Conservation (phyloP, 2,888 invertebrate species). For the Cenopis cana region DNA sequence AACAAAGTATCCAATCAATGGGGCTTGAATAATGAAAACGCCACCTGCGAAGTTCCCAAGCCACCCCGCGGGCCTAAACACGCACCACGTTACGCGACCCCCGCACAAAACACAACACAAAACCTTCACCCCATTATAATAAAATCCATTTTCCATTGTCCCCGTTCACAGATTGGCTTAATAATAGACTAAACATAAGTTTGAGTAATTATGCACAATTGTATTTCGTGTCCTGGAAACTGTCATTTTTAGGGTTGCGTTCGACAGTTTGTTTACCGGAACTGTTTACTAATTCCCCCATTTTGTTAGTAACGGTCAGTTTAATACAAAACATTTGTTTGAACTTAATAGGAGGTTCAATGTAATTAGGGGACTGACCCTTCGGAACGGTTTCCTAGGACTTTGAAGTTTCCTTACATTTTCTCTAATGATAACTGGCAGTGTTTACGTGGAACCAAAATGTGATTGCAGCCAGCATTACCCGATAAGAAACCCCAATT, state of each 20-base stretch:
- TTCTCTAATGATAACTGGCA: slow-evolving; percentile 3
- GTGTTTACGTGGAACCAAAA: slow-evolving; percentile 14
- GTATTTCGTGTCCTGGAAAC: slow-evolving; percentile 68
- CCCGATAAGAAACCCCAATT: slow-evolving; percentile 40
- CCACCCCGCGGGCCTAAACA: slow-evolving; percentile 73
- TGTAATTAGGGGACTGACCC: slow-evolving; percentile 19
- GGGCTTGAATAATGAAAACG: slow-evolving; percentile 84
- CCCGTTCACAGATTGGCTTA: slow-evolving; percentile 46
- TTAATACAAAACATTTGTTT: slow-evolving; percentile 21
- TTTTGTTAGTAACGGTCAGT: slow-evolving; percentile 38
- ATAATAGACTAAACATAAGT: slow-evolving; percentile 67
- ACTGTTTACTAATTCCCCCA: slow-evolving; percentile 48
- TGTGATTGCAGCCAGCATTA: slow-evolving; percentile 17
- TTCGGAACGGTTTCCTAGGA: not conserved
- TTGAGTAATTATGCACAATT: slow-evolving; percentile 77
- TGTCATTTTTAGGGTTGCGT: slow-evolving; percentile 61
- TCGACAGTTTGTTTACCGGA: slow-evolving; percentile 51
- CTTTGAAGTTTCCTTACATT: not conserved
- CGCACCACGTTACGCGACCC: slow-evolving; percentile 68
- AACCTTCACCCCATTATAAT: slow-evolving; percentile 55
- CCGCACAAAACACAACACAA: slow-evolving; percentile 56
- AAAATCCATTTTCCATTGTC: slow-evolving; percentile 58
- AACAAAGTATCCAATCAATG: slow-evolving; percentile 85
- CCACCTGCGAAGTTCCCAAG: slow-evolving; percentile 81
- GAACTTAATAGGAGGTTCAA: slow-evolving; percentile 11